Evolutionary conservation across 2,113 vertebrate genomes (phyloP).

Genomic region (Morone saxatilis): DNA sequence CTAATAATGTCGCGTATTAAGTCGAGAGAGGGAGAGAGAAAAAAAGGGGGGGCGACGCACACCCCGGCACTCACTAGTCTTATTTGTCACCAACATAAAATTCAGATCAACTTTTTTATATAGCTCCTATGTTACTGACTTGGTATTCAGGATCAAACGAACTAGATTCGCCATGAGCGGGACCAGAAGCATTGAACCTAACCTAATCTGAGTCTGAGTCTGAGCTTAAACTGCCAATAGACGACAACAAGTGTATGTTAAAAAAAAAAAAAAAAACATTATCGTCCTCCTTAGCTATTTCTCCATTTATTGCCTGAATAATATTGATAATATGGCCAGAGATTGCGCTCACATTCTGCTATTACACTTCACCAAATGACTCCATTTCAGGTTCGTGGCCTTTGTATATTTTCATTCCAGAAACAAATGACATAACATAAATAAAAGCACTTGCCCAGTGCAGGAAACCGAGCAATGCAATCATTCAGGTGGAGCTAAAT

Average conservation of each 20-base stretch:
- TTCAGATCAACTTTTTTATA: conserved; percentile 83
- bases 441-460: conserved; percentile 4
- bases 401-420: neutral
- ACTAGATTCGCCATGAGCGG: neutral
- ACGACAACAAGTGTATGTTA: neutral
- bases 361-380: neutral
- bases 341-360: neutral
- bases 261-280: too few relatives aligned
- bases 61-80: conserved; percentile 84
- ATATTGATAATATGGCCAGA: neutral
- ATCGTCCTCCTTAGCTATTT: neutral
- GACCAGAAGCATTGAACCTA: neutral
- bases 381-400: neutral
- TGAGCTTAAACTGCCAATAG: neutral
- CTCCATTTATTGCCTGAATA: neutral
- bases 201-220: neutral
- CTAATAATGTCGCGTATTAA: conserved; percentile 96
- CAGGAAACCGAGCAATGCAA: conserved; percentile 26
- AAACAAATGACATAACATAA: conserved; percentile 12
- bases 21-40: conserved; percentile 76
- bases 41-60: conserved; percentile 16
- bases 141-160: neutral
- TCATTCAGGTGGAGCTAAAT: conserved; percentile 53
- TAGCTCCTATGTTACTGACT: conserved; percentile 36
- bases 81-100: conserved; percentile 88